Conservation (phyloP, 1,140 invertebrate species). For the Eriocheir sinensis region DNA sequence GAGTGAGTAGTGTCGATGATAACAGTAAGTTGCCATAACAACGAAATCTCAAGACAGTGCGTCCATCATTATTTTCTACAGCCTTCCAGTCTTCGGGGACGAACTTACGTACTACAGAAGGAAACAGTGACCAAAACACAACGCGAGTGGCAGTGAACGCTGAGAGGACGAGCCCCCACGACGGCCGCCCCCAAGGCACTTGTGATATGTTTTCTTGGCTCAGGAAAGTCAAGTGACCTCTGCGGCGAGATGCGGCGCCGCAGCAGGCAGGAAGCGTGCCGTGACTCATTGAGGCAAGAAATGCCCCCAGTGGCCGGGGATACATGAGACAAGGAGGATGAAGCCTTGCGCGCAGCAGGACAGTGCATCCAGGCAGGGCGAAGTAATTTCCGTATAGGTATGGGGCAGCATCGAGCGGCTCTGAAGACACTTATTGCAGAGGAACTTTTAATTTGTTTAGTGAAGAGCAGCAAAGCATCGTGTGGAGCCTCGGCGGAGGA, state of each 20-base stretch:
- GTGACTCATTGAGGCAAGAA: not conserved
- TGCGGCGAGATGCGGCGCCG: not conserved
- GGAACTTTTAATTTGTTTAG: not conserved
- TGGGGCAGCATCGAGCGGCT: not conserved
- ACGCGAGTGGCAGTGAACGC: not conserved
- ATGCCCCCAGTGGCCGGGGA: not conserved
- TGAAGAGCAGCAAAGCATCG: not conserved
- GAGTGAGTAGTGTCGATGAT: too few species aligned
- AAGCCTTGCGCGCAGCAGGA: not conserved
- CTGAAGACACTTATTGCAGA: not conserved
- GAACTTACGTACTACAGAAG: not conserved
- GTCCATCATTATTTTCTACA: not conserved
- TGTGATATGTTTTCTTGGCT: conserved; percentile 16
- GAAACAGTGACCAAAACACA: not conserved
- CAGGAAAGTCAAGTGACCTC: not conserved
- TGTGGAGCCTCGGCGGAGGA: not conserved
- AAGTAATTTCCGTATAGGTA: not conserved
- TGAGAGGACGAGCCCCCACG: not conserved
- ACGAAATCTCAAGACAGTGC: too few species aligned
- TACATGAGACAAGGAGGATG: not conserved
- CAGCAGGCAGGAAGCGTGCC: not conserved
- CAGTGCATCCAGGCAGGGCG: not conserved
- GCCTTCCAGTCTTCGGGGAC: not conserved
- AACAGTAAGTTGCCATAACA: too few species aligned
- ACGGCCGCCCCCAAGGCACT: not conserved